Evolutionary conservation across 2,113 vertebrate species (phyloP).

Genomic region (Procavia capensis): DNA sequence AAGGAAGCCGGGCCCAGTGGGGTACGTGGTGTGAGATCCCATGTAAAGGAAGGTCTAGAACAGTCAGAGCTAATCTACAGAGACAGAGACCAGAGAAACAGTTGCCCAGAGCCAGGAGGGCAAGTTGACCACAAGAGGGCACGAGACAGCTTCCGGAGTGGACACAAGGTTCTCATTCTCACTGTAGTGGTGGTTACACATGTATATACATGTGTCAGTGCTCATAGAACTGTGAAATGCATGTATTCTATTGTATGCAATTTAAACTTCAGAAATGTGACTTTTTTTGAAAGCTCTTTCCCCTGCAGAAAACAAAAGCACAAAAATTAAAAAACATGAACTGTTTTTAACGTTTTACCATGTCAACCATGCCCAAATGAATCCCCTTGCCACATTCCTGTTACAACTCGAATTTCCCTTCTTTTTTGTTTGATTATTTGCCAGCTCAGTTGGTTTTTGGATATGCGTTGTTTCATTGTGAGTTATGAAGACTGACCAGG

Average conservation of each 20-base stretch:
- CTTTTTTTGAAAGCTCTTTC: neutral
- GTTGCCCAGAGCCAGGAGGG: neutral
- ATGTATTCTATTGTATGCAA: neutral
- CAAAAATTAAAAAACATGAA: neutral
- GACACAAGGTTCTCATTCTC: fast-evolving
- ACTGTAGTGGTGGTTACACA: too few relatives aligned
- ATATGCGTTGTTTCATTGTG: too few relatives aligned
- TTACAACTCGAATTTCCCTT: neutral
- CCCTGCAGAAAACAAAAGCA: neutral
- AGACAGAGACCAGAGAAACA: too few relatives aligned
- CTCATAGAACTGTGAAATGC: neutral
- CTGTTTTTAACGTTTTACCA: neutral
- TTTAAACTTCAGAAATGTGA: neutral
- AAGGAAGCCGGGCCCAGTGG: neutral
- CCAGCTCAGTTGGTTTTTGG: neutral
- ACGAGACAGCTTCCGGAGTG: fast-evolving
- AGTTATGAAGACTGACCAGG: neutral
- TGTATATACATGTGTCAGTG: neutral
- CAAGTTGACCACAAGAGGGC: neutral
- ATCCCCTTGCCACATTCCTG: neutral
- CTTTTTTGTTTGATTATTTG: too few relatives aligned
- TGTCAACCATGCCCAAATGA: fast-evolving
- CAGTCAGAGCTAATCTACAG: fast-evolving
- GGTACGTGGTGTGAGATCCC: too few relatives aligned
- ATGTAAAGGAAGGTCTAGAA: neutral